Evolutionary conservation across 2,113 vertebrate species (phyloP).

Genomic region (Colinus virginianus): DNA sequence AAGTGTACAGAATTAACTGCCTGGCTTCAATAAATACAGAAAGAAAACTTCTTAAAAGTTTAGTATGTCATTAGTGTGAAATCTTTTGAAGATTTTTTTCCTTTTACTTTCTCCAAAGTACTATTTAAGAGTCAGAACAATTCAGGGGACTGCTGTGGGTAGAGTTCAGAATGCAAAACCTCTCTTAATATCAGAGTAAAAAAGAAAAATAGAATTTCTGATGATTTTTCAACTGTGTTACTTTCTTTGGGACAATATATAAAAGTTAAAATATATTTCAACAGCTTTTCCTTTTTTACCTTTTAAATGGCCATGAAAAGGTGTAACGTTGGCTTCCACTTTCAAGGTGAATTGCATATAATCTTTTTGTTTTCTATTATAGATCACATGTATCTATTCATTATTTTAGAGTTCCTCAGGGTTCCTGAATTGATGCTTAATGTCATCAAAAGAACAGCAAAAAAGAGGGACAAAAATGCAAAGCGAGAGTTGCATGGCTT

Average conservation of each 20-base stretch:
- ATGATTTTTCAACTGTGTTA: constrained; percentile 18
- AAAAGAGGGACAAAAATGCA: constrained; percentile 9
- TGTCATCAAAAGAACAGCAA: background rate
- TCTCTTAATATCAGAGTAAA: constrained; percentile 65
- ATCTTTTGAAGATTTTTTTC: constrained; percentile 54
- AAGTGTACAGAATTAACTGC: constrained; percentile 48
- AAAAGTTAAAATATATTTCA: constrained; percentile 58
- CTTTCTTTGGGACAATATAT: constrained; percentile 55
- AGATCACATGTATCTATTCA: constrained; percentile 31
- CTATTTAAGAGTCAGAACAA: constrained; percentile 64
- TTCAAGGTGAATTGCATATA: constrained; percentile 45
- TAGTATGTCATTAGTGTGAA: constrained; percentile 40
- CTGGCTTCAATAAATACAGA: constrained; percentile 61
- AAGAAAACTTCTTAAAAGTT: constrained; percentile 70
- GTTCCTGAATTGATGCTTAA: constrained; percentile 3
- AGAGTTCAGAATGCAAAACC: constrained; percentile 61
- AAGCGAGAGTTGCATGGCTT: background rate
- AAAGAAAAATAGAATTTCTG: constrained; percentile 60
- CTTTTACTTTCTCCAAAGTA: constrained; percentile 56
- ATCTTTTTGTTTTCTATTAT: constrained; percentile 62
- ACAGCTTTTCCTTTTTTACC: background rate
- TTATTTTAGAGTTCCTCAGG: constrained; percentile 57
- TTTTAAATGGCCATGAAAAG: constrained; percentile 36
- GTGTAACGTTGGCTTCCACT: constrained; percentile 27
- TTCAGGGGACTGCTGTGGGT: constrained; percentile 42